Evolutionary conservation across 2,113 vertebrate species (phyloP).

Genomic region (Taurulus bubalis): DNA sequence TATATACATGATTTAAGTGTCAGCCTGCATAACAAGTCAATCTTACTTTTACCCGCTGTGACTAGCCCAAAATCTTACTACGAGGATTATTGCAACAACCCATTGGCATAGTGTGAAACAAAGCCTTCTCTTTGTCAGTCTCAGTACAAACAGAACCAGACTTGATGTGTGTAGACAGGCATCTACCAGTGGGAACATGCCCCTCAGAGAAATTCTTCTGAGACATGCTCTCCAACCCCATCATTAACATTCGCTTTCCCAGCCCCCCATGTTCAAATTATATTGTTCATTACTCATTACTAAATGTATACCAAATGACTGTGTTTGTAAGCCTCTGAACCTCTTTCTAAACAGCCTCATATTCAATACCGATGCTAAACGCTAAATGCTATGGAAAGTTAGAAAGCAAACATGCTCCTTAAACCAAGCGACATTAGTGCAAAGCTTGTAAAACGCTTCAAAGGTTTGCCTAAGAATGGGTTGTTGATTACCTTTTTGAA

Average conservation of each 20-base stretch:
- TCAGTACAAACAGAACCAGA: conserved; percentile 67
- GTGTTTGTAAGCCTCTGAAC: conserved; percentile 30
- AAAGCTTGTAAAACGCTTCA: neutral
- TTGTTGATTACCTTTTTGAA: conserved; percentile 34
- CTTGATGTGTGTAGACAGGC: conserved; percentile 64
- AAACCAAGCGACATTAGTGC: neutral
- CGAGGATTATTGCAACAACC: conserved; percentile 51
- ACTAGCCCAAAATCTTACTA: conserved; percentile 33
- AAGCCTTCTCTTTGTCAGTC: conserved; percentile 61
- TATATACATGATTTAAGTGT: conserved; percentile 12
- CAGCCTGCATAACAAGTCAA: conserved; percentile 5
- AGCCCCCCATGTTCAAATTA: conserved; percentile 23
- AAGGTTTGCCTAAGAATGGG: neutral
- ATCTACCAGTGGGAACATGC: conserved; percentile 76
- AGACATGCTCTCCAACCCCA: conserved; percentile 44
- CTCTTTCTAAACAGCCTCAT: conserved; percentile 10
- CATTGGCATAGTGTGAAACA: conserved; percentile 58
- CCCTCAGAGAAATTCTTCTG: conserved; percentile 53
- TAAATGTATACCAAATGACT: conserved; percentile 44
- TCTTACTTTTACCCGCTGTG: conserved; percentile 36
- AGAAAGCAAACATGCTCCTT: neutral
- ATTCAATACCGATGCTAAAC: conserved; percentile 6
- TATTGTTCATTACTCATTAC: conserved; percentile 41
- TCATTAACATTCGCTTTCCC: conserved; percentile 58
- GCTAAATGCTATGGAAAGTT: neutral